Evolutionary conservation across 1,140 invertebrate species (phyloP).

Genomic region (Drosophila ironensis): DNA sequence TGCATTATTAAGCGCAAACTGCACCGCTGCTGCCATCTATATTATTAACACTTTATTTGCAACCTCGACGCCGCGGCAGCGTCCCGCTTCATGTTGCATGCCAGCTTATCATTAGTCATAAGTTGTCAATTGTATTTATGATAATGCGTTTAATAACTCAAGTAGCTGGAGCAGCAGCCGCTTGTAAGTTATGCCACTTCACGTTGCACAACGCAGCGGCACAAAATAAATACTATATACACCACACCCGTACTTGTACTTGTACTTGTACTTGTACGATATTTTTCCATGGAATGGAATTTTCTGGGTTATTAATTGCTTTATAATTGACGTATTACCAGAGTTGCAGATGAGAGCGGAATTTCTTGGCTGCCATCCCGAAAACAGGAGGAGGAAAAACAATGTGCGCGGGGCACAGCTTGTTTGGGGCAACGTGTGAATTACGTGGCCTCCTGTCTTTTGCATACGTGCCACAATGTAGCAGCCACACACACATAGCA

Average conservation of each 20-base stretch:
- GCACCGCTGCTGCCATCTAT: slow-evolving; percentile 71
- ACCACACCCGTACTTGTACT: no score
- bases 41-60: slow-evolving; percentile 80
- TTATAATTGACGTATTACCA: slow-evolving; percentile 38
- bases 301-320: slow-evolving; percentile 44
- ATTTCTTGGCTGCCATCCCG: slow-evolving; percentile 11
- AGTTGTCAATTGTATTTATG: slow-evolving; percentile 80
- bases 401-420: slow-evolving; percentile 47
- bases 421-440: slow-evolving; percentile 72
- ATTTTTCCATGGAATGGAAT: slow-evolving; percentile 19
- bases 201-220: slow-evolving; percentile 23
- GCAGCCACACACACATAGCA: slow-evolving; percentile 46
- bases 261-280: no score
- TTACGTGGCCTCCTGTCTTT: slow-evolving; percentile 70
- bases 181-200: slow-evolving; percentile 40
- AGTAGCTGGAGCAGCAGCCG: slow-evolving; percentile 47
- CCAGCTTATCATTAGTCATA: slow-evolving; percentile 79
- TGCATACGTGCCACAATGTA: slow-evolving; percentile 76
- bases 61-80: neutral
- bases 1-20: slow-evolving; percentile 79
- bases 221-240: slow-evolving; percentile 3
- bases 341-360: slow-evolving; percentile 16
- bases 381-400: slow-evolving; percentile 1
- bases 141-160: slow-evolving; percentile 80
- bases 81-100: slow-evolving; percentile 57